phyloP scores from a whole-genome alignment of 2,113 vertebrate genomes.

The Pagrus major region DNA sequence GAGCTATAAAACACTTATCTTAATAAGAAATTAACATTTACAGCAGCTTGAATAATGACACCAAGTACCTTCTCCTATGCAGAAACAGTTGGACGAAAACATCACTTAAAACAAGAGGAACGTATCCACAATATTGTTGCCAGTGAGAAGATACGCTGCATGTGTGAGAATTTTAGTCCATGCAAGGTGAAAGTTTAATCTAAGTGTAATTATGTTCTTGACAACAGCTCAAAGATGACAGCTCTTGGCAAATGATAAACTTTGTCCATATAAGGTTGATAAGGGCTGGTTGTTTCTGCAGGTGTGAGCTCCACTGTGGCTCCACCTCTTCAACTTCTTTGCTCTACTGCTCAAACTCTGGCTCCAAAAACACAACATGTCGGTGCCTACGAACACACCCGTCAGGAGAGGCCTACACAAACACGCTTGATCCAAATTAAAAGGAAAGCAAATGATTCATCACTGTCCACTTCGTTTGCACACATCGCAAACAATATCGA shows the following conservation, averaged over 20 bases:
- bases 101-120: not conserved
- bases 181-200: not conserved
- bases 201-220: not conserved
- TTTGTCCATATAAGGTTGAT: constrained; percentile 27
- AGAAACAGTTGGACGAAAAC: not conserved
- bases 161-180: not conserved
- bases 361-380: constrained; percentile 10
- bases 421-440: not conserved
- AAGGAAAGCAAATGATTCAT: not conserved
- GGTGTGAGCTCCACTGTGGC: constrained; percentile 17
- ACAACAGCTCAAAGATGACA: not conserved
- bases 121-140: not conserved
- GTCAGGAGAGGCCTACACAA: not conserved
- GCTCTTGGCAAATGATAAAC: not conserved
- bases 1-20: too few species aligned
- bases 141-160: not conserved
- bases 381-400: not conserved
- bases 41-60: not conserved
- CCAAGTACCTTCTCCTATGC: not conserved
- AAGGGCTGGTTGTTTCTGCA: constrained; percentile 27
- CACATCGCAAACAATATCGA: not conserved
- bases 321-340: constrained; percentile 6
- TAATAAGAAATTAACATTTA: too few species aligned
- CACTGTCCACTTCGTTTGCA: not conserved
- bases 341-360: constrained; percentile 17